Base-by-base conservation (phyloP, 2,113 vertebrate genomes). In the Paralichthys olivaceus region DNA sequence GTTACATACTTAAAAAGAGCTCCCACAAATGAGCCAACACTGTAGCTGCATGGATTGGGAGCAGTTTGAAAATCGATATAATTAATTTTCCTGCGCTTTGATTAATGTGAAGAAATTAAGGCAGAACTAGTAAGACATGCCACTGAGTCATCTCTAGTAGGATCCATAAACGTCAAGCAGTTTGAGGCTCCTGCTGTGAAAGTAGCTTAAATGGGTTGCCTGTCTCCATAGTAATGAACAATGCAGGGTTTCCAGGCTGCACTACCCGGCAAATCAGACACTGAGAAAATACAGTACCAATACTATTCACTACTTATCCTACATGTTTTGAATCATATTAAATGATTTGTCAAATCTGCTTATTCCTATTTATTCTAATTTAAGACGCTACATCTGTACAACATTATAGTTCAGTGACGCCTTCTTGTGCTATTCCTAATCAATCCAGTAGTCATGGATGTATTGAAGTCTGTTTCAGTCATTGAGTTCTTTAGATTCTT, bases 161-260 rank as follows among this genome's bases (percentile, higher is more conserved):
- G 49, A 14, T 58, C 63, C 56, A 69, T 29, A 68, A 81, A 68
- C 72, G 76, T 67, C 75, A 70, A 47, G 60, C 56, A 6, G 58
- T 37, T 77, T 45, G 66, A 77, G 64, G 72, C 25, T 75, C 69
- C 69, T 59, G 77, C 62, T 43, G 69, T 51, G 64, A 60, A 23
- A 61, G 51, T 29, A 49, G 64, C 54, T 76, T 60, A 32, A 64
- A 71, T 69, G 53, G 60, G 77, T 23, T 28, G 47, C 49, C 53
- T 47, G 77, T 83, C 77, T 20, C 69, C 80, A 85, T 75, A 80
- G 85, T 15, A 23, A 83, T 75, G 79, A 80, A 65, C 55, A 75
- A 17, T 83, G 69, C 58, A 45, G n/a, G 6, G 7, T 11, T 64
- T 43, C 9, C 34, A 56, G 17, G 40, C 37, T 65, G 29, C 55